phyloP scores from a whole-genome alignment of 2,888 invertebrate genomes.

The Tanytarsus gracilentus region DNA sequence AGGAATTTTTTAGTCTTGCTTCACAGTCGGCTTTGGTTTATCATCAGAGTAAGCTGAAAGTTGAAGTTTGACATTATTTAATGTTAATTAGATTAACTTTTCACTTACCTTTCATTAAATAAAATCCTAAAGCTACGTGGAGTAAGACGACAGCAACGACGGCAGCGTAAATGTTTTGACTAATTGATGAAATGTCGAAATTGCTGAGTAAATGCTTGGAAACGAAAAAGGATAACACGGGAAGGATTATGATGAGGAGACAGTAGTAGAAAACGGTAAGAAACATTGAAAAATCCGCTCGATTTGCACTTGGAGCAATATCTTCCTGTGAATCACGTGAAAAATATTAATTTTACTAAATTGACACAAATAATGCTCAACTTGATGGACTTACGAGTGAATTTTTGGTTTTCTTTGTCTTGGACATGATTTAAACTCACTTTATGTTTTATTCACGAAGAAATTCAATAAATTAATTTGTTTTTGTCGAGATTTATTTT shows the following conservation, averaged over 20 bases:
- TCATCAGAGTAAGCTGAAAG: constrained; percentile 1
- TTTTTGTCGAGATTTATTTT: neutral
- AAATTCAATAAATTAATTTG: neutral
- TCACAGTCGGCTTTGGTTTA: neutral
- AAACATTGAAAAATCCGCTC: constrained; percentile 61
- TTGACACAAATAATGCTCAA: neutral
- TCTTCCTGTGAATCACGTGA: neutral
- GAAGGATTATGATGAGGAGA: constrained; percentile 64
- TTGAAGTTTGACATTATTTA: neutral
- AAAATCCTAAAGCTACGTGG: constrained; percentile 66
- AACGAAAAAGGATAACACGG: constrained; percentile 63
- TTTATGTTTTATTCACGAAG: neutral
- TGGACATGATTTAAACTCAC: neutral
- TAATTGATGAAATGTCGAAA: constrained; percentile 46
- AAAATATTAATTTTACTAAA: neutral
- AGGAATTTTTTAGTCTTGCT: neutral
- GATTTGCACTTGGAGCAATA: constrained; percentile 32
- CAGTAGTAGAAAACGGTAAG: constrained; percentile 68
- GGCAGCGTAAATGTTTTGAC: constrained; percentile 71
- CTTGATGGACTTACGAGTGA: neutral
- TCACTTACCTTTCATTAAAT: constrained; percentile 48
- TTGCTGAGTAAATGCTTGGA: constrained; percentile 58
- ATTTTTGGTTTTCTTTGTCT: neutral
- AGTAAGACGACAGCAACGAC: constrained; percentile 63
- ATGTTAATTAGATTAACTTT: neutral